Evolutionary conservation across 2,113 vertebrate species (phyloP).

Genomic region (Fulica atra): DNA sequence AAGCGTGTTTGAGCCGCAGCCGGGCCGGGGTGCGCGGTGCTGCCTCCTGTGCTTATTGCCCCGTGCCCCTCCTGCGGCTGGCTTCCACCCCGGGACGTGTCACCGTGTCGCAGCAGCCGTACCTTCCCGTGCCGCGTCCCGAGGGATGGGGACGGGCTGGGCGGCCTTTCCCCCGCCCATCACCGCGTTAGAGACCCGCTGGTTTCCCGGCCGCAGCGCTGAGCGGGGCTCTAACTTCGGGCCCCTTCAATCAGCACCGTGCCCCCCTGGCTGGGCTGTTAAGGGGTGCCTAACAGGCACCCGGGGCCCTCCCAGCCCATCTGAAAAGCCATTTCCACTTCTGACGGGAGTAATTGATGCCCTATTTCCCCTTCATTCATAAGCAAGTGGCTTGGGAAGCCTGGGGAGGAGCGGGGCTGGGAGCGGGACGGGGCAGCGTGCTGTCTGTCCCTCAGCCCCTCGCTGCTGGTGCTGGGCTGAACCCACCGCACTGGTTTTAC

Average conservation of each 20-base stretch:
- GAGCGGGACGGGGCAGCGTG: fast-evolving
- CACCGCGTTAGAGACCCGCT: neutral
- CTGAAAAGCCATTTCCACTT: neutral
- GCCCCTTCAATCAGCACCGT: neutral
- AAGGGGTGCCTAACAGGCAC: neutral
- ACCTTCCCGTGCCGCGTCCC: fast-evolving
- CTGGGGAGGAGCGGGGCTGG: fast-evolving
- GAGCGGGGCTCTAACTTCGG: neutral
- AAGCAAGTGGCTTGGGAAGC: neutral
- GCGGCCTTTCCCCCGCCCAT: neutral
- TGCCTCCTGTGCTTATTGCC: no score
- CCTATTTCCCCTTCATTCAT: conserved; percentile 26
- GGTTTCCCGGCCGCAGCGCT: fast-evolving
- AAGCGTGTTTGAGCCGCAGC: no score
- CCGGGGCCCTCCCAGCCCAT: neutral
- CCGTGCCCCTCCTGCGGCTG: neutral
- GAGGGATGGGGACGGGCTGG: fast-evolving
- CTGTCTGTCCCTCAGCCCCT: neutral
- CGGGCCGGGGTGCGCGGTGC: fast-evolving
- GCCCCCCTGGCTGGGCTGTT: neutral
- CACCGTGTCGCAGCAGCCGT: fast-evolving
- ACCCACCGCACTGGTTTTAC: neutral
- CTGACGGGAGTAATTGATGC: neutral
- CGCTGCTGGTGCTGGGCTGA: fast-evolving
- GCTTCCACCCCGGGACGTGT: neutral